Conservation (phyloP, 2,797 vertebrate genomes). For the Acrossocheilus wenchowensis region DNA sequence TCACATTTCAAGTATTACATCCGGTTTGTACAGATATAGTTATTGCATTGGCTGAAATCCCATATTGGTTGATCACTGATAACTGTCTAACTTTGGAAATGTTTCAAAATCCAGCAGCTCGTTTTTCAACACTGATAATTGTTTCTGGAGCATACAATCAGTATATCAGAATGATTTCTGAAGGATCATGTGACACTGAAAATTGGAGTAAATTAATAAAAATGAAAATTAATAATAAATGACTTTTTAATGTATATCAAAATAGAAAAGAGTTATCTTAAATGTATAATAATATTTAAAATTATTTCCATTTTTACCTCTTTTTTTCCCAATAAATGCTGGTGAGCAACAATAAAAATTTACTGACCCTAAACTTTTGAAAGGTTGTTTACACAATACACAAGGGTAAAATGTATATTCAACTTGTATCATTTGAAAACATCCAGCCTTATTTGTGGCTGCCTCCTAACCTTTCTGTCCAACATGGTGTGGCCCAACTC, state of each 20-base stretch:
- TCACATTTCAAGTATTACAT: neutral
- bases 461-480: slow-evolving; percentile 90
- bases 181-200: neutral
- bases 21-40: neutral
- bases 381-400: neutral
- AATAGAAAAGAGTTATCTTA: neutral
- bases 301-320: neutral
- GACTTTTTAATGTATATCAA: neutral
- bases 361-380: neutral
- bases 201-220: neutral
- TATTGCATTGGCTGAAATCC: neutral
- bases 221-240: neutral
- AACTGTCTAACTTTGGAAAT: neutral
- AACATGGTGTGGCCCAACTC: slow-evolving; percentile 86
- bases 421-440: neutral
- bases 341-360: neutral
- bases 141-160: neutral
- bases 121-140: neutral
- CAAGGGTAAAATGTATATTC: neutral
- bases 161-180: neutral
- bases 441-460: neutral
- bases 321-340: neutral
- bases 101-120: neutral
- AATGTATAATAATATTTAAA: neutral
- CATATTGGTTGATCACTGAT: neutral